Evolutionary conservation across 1,140 invertebrate species (phyloP), one percentile per base, ranked within the genome.

Genomic region (Temnothorax longispinosus): DNA sequence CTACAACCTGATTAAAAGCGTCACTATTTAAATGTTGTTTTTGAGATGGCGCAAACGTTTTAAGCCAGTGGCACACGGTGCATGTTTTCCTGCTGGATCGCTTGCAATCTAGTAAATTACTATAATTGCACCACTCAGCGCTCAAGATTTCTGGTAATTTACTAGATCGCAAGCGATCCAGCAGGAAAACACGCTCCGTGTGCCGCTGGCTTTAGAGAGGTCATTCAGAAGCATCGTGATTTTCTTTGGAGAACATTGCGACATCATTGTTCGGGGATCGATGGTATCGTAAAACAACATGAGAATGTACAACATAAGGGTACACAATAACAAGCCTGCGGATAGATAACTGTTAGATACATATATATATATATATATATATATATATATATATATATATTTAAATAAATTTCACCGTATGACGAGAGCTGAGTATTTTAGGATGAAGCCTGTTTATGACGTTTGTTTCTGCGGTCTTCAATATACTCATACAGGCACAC

Each of bases 391-490:
- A 80, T 13, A 52, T 50, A 50, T 56, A 81, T 72, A 72, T 44
- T 56, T 72, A 82, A 71, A 72, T 74, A 32, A 60, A 50, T 84
- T 81, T 74, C 38, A 58, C 74, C 38, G 38, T 80, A 80, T 50
- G 50, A 56, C 41, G 54, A 50, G n/a, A 50, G 27, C 27, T 84
- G 50, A 74, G n/a, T 84, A 84, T 60, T 60, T 84, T 84, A 84
- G 69, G 8, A 7, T 62, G 18, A 75, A 75, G 41, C 44, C 32
- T 84, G 69, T 44, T 47, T 58, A 50, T 13, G 27, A 82, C 27
- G 52, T 58, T 72, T 2, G 11, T 60, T 35, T 47, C 35, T 8
- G 52, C 38, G 21, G 13, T 47, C 32, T 35, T 64, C 27, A 6
- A 52, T 60, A 74, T 44, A 74, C 21, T 21, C 18, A 58, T 41